Base-by-base conservation (phyloP, 2,797 vertebrate species). In the Sebastes wilsoni region DNA sequence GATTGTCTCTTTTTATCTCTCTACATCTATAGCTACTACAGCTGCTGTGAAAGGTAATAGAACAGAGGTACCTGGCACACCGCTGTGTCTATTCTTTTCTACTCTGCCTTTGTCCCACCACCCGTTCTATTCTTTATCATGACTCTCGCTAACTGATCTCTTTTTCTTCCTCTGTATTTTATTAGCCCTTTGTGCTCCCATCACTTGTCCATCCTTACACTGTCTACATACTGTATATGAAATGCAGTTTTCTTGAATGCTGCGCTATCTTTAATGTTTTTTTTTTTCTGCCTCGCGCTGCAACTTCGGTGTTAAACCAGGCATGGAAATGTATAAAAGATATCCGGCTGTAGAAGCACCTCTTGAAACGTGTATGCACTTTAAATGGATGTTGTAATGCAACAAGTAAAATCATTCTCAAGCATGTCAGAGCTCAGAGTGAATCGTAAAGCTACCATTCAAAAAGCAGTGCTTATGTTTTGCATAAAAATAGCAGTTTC, bases 1-100 rank as follows among this genome's bases (percentile, higher is more conserved):
- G 79, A 88, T 76, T 77, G 77, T 87, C 77, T 76, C 67, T 80
- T 69, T 81, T 89, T 87, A 92, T 93, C 79, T 81, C 72, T 78
- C 72, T 79, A 80, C 81, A 85, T 90, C 79, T 83, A 32, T 75
- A 52, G 75, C 81, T 84, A 82, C 81, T 79, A 83, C 69, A 68
- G 82, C 75, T 82, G 78, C 84, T 49, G 79, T 74, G 77, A 88
- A 87, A 78, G 75, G 79, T 84, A 88, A 88, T 49, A 75, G 84
- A 86, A 84, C 79, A 76, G 70, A 92, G 86, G 86, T 88, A 81
- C 81, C 65, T 12, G 28, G 64, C 67, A 80, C 72, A 72, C 36
- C 55, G 3, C 62, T 67, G 23, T 67, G 23, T 80, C 71, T 81
- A 42, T 84, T 84, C 87, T 79, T 87, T 80, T 76, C 65, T 66